Conservation (phyloP, 2,888 invertebrate species). For the Aricia artaxerxes region DNA sequence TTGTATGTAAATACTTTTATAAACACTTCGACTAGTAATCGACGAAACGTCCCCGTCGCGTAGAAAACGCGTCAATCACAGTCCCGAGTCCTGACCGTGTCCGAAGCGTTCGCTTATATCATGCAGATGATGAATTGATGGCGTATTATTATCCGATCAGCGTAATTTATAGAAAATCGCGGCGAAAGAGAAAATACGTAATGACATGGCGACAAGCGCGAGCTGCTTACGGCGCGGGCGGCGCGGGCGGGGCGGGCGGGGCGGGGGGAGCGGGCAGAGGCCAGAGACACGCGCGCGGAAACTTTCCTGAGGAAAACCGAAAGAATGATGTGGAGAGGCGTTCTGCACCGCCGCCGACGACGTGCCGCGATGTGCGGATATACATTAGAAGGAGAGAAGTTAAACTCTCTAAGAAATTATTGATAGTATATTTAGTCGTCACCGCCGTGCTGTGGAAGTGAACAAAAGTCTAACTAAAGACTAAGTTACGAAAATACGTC, state of each 20-base stretch:
- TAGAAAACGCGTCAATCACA: slow-evolving; percentile 3
- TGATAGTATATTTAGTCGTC: too few relatives aligned
- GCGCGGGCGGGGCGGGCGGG: background rate
- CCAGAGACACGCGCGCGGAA: background rate
- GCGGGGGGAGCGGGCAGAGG: background rate
- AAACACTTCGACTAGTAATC: background rate
- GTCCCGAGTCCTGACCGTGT: background rate
- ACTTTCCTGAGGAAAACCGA: slow-evolving; percentile 20
- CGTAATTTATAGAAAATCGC: slow-evolving; percentile 13
- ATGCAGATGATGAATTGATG: slow-evolving; percentile 20
- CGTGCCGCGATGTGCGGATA: background rate
- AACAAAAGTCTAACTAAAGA: too few relatives aligned
- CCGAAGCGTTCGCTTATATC: slow-evolving; percentile 4
- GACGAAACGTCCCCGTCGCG: background rate
- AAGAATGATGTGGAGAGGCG: slow-evolving; percentile 34
- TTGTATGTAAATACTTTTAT: background rate
- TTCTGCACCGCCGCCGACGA: slow-evolving; percentile 27
- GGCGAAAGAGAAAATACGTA: slow-evolving; percentile 27
- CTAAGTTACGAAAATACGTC: too few relatives aligned
- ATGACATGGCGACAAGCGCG: slow-evolving; percentile 3
- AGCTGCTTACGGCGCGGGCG: background rate
- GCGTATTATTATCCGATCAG: slow-evolving; percentile 9
- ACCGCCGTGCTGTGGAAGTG: too few relatives aligned
- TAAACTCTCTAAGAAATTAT: background rate
- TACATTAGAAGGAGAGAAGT: background rate